These are phyloP conservation scores for Dipodomys ordii DNA, from an alignment of 2,113 vertebrate genomes.

Conservation along the genomic window DNA sequence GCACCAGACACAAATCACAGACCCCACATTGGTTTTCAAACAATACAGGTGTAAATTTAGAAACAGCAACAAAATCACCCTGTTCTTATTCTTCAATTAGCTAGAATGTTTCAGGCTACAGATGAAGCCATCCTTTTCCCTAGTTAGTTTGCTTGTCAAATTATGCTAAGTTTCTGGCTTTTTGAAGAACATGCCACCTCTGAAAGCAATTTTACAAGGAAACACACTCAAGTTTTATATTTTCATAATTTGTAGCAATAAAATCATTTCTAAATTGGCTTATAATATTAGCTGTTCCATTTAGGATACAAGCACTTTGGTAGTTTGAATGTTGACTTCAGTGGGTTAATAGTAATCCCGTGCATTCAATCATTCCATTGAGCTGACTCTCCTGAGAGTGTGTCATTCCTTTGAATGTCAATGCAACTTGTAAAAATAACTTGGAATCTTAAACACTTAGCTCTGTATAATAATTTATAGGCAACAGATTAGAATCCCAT, in stretches of 20 bases:
- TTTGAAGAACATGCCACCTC: conserved; percentile 36
- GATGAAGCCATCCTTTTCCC: conserved; percentile 20
- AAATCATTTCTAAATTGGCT: conserved; percentile 38
- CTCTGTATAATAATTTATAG: conserved; percentile 80
- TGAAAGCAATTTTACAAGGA: conserved; percentile 58
- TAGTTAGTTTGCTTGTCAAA: conserved; percentile 45
- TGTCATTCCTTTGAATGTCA: conserved; percentile 64
- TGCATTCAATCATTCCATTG: background rate
- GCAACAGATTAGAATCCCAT: conserved; percentile 77
- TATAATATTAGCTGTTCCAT: background rate
- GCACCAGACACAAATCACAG: conserved; percentile 38
- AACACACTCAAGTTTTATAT: conserved; percentile 39
- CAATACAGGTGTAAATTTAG: conserved; percentile 63
- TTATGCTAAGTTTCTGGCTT: background rate
- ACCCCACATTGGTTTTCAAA: conserved; percentile 44
- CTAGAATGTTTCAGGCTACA: conserved; percentile 30
- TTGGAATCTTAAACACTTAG: conserved; percentile 73
- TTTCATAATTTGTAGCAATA: conserved; percentile 50
- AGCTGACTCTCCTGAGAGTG: background rate
- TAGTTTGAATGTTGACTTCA: conserved; percentile 1
- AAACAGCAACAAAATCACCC: conserved; percentile 20
- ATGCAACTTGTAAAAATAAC: conserved; percentile 74
- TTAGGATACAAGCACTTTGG: background rate
- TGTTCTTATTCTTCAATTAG: conserved; percentile 58
- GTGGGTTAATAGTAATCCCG: conserved; percentile 23